These are phyloP conservation scores for Meleagris gallopavo DNA, from an alignment of 2,113 vertebrate genomes.

Conservation along the genomic window DNA sequence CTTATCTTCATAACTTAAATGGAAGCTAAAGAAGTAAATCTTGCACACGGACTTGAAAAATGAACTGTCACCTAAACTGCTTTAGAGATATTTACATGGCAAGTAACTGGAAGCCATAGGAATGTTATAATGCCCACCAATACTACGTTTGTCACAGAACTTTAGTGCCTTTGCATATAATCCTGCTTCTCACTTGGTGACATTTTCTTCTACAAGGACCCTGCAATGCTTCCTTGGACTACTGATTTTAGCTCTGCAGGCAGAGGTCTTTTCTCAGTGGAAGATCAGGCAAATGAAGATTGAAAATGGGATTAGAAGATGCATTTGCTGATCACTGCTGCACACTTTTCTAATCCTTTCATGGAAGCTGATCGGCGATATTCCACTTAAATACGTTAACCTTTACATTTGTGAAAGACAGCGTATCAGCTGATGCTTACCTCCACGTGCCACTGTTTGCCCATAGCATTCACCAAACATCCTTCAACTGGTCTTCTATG, in stretches of 20 bases:
- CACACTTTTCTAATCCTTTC: background rate
- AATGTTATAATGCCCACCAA: background rate
- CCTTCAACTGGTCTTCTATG: slow-evolving; percentile 96
- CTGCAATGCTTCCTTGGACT: background rate
- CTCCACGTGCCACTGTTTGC: slow-evolving; percentile 99
- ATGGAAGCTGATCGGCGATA: background rate
- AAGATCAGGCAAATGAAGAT: background rate
- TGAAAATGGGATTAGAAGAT: background rate
- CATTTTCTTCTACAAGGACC: background rate
- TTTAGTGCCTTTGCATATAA: background rate
- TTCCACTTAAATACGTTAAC: background rate
- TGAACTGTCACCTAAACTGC: background rate
- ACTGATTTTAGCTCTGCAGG: background rate
- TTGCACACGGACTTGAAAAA: background rate
- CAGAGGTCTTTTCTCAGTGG: background rate
- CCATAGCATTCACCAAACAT: slow-evolving; percentile 97
- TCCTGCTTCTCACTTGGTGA: background rate
- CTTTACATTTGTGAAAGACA: background rate
- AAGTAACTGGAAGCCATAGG: background rate
- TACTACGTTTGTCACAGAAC: background rate
- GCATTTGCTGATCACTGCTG: background rate
- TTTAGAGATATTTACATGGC: background rate
- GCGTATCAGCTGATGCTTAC: slow-evolving; percentile 71
- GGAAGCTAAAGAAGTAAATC: background rate
- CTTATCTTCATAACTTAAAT: background rate